These are phyloP conservation scores for Aselliscus stoliczkanus DNA, from an alignment of 2,797 vertebrate genomes.

Conservation along the genomic window DNA sequence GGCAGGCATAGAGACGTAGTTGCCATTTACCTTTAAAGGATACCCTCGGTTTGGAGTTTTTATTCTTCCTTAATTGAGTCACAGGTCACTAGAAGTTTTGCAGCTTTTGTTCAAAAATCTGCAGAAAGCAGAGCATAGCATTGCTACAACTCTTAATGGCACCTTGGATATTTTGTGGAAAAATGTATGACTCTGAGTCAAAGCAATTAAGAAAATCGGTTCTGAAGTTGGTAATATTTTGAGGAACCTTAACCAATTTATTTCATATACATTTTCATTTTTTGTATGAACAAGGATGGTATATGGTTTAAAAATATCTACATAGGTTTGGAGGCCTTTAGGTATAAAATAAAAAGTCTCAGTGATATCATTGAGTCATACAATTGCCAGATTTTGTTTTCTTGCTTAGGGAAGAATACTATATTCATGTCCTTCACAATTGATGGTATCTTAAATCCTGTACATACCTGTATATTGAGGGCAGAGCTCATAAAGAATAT, in stretches of 20 bases:
- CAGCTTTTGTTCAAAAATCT: not conserved
- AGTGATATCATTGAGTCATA: not conserved
- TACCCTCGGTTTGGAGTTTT: not conserved
- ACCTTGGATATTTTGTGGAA: not conserved
- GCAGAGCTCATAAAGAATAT: not conserved
- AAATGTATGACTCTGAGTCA: not conserved
- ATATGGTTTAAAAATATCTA: not conserved
- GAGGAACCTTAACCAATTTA: not conserved
- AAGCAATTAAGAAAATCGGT: not conserved
- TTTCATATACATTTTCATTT: not conserved
- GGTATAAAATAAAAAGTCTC: not conserved
- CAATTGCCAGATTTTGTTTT: not conserved
- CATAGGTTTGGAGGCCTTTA: not conserved
- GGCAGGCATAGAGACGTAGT: not conserved
- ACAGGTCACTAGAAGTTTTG: not conserved
- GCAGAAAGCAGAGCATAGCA: not conserved
- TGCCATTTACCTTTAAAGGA: not conserved
- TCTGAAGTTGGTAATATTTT: not conserved
- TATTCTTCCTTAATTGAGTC: not conserved
- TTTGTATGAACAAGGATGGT: not conserved
- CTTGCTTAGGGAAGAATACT: not conserved
- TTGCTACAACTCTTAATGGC: not conserved
- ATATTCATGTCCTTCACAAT: not conserved
- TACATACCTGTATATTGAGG: not conserved
- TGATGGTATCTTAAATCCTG: not conserved